Conservation (phyloP, 2,113 vertebrate species). For the Rhinogobius similis region DNA sequence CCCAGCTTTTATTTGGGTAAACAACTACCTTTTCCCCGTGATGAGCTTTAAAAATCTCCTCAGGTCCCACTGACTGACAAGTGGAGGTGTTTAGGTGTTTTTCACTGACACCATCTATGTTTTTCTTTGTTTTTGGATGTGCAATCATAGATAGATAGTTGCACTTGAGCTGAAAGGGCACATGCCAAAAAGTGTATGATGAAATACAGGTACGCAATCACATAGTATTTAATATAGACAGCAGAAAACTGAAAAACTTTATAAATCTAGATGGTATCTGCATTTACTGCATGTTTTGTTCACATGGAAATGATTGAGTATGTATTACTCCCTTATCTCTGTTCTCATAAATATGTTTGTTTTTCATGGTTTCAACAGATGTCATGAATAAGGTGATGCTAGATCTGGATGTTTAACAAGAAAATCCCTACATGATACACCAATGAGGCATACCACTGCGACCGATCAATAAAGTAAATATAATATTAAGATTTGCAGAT, state of each 20-base stretch:
- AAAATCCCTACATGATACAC: no score
- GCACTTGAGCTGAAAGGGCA: constrained; percentile 40
- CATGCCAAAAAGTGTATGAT: constrained; percentile 28
- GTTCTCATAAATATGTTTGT: no score
- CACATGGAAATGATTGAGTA: neutral
- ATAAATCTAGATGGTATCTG: neutral
- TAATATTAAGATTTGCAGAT: no score
- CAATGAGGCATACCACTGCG: no score
- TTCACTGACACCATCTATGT: constrained; percentile 40
- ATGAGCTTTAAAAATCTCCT: constrained; percentile 63
- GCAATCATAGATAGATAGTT: constrained; percentile 38
- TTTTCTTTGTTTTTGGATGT: constrained; percentile 47
- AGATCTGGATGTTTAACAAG: no score
- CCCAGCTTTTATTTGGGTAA: constrained; percentile 63
- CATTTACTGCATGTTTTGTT: neutral
- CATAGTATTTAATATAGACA: neutral
- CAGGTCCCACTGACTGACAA: constrained; percentile 46
- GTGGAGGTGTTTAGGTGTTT: constrained; percentile 31
- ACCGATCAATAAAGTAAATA: no score
- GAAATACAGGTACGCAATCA: constrained; percentile 10
- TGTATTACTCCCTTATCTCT: no score
- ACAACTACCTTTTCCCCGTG: constrained; percentile 57
- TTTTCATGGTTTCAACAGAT: no score
- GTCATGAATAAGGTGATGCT: no score
- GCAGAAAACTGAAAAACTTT: neutral